Percentiles rank a stretch among this genome's conserved stretches.
phyloP scores from a whole-genome alignment of 2,113 vertebrate species.

The Tragelaphus strepsiceros region DNA sequence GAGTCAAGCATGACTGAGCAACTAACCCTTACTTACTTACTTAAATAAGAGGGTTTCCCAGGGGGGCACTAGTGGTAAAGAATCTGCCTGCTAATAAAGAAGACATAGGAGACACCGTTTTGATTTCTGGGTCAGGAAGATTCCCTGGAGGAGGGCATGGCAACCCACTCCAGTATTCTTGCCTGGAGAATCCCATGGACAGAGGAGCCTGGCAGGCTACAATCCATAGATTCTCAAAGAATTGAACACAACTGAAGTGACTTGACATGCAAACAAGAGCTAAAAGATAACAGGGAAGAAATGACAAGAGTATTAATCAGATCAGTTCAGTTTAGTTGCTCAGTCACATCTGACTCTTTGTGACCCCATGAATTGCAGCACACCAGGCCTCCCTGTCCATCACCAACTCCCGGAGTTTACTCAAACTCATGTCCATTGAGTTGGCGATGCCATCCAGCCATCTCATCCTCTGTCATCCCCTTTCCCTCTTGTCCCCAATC shows the following conservation, averaged over 20 bases:
- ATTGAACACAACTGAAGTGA: background rate
- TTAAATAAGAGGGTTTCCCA: background rate
- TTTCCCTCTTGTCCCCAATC: no score
- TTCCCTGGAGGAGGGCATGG: background rate
- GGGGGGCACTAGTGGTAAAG: background rate
- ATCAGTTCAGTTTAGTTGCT: no score
- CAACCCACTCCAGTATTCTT: background rate
- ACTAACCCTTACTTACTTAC: background rate
- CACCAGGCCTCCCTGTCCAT: no score
- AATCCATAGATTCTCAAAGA: background rate
- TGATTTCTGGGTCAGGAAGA: background rate
- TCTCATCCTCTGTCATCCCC: rapidly evolving
- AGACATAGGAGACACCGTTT: background rate
- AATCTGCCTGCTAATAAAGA: background rate
- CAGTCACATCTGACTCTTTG: no score
- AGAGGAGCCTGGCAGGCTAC: background rate
- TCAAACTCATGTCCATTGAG: no score
- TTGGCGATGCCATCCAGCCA: no score
- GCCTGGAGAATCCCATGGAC: background rate
- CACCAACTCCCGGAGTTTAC: rapidly evolving
- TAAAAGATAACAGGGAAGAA: background rate
- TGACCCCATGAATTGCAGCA: no score
- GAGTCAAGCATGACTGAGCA: background rate
- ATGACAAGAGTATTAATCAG: background rate
- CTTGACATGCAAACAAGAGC: background rate